Evolutionary conservation across 1,140 invertebrate species (phyloP), one percentile per base, ranked within the genome.

Genomic region (Lepidotrigona ventralis): DNA sequence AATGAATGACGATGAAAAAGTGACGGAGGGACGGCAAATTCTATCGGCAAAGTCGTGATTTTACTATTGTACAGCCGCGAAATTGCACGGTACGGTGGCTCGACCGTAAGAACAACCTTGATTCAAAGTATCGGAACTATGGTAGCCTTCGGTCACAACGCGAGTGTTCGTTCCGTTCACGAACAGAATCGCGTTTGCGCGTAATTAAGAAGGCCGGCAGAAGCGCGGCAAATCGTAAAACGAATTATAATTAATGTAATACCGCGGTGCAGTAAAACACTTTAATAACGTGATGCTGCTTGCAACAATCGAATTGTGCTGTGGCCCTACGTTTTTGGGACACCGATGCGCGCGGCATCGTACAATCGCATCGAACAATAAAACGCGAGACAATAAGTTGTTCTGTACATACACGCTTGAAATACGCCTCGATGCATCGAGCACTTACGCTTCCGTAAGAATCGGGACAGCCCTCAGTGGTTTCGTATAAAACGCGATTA

Each of bases 1-100:
- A 19, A 54, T 12, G 39, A 69, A 2, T 8, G 26, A n/a, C 12
- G 19, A 4, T 12, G 12, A 29, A 79, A 46, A 51, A 53, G 17
- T 15, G 8, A n/a, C 11, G 60, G 39, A 46, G n/a, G 1, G 23
- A 58, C 29, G 54, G 51, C 21, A 81, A 81, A 51, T 66, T 64
- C 17, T 66, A 79, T 68, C 23, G 73, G 1, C 19, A 1, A 19
- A 33, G 54, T 76, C 19, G 53, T 75, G 29, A 75, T 76, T 81
- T 75, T 46, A 14, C 63, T 39, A 54, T 81, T 81, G 33, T 33
- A 81, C 15, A 17, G 72, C 54, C 56, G 53, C 26, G 63, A 81
- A 81, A 81, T 81, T 81, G 63, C 63, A 75, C 72, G 70, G 60
- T 66, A 39, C 54, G 33, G 26, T n/a, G 33, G 72, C 39, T 71